Conservation (phyloP, 2,888 invertebrate genomes). For the Prosapia bicincta region DNA sequence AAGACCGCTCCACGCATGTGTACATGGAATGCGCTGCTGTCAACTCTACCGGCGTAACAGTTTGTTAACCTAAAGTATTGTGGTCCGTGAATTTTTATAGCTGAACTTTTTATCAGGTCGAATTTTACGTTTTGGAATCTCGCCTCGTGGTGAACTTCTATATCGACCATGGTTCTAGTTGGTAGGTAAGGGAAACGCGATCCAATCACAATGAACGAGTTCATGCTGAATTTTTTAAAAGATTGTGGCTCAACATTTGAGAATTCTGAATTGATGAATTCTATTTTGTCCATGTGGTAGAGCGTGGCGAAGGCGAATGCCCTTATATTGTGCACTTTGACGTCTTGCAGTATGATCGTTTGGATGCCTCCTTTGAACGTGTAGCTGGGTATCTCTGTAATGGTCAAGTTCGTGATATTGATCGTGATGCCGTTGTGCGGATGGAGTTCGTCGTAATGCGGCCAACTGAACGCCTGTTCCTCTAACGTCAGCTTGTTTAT, state of each 20-base stretch:
- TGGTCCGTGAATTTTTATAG: slow-evolving; percentile 64
- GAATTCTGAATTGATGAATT: slow-evolving; percentile 58
- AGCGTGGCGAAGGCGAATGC: slow-evolving; percentile 75
- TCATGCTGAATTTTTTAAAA: slow-evolving; percentile 73
- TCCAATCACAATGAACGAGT: slow-evolving; percentile 60
- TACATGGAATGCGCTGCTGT: slow-evolving; percentile 64
- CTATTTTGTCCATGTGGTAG: slow-evolving; percentile 59
- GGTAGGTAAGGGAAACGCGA: slow-evolving; percentile 49
- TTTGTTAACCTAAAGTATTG: slow-evolving; percentile 59
- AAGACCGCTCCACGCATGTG: slow-evolving; percentile 58
- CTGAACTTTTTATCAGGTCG: slow-evolving; percentile 61
- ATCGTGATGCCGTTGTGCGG: slow-evolving; percentile 46
- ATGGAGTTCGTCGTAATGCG: slow-evolving; percentile 40
- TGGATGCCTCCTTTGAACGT: slow-evolving; percentile 60
- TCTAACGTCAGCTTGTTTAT: slow-evolving; percentile 60
- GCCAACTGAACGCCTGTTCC: slow-evolving; percentile 59
- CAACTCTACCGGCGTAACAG: slow-evolving; percentile 56
- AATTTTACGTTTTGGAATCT: slow-evolving; percentile 63
- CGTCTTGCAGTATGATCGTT: slow-evolving; percentile 61
- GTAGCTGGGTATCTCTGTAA: slow-evolving; percentile 50
- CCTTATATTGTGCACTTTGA: slow-evolving; percentile 58
- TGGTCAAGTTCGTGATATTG: slow-evolving; percentile 47
- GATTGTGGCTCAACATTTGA: slow-evolving; percentile 64
- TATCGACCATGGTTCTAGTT: slow-evolving; percentile 53
- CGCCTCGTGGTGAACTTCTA: slow-evolving; percentile 64